Percentiles rank a stretch among this genome's conserved stretches.
Evolutionary conservation across 2,113 vertebrate species (phyloP).

Genomic region (Rhombomys opimus): DNA sequence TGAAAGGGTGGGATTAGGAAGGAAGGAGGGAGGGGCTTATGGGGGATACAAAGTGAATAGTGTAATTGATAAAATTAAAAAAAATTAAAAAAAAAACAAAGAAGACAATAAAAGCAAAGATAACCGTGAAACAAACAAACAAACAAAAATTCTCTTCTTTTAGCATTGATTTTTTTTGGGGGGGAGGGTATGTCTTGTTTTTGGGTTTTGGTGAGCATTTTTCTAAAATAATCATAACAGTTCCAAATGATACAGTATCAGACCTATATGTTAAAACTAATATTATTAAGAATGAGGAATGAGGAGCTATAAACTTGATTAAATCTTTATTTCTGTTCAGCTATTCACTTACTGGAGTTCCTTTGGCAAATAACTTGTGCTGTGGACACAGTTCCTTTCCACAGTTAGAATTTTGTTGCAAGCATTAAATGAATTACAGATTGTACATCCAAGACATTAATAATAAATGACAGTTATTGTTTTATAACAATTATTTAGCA

Average conservation of each 20-base stretch:
- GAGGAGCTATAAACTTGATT: neutral
- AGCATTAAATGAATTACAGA: slow-evolving; percentile 7
- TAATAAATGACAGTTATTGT: neutral
- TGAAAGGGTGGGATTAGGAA: no score
- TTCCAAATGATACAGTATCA: neutral
- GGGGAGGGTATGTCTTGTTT: no score
- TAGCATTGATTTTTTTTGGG: no score
- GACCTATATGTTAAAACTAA: neutral
- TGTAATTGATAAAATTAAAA: no score
- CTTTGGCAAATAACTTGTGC: neutral
- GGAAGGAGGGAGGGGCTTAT: no score
- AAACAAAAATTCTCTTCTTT: neutral
- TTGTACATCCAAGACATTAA: neutral
- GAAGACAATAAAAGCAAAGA: no score
- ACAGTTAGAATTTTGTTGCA: neutral
- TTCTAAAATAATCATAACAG: neutral
- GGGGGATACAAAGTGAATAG: no score
- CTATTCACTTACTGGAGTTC: neutral
- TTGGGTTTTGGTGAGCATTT: neutral
- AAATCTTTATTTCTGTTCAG: neutral
- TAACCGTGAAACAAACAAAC: no score
- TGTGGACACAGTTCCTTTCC: neutral
- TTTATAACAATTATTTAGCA: neutral
- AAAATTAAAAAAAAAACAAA: no score
- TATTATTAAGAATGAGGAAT: neutral